Evolutionary conservation across 2,113 vertebrate genomes (phyloP).

Genomic region (Columba livia): DNA sequence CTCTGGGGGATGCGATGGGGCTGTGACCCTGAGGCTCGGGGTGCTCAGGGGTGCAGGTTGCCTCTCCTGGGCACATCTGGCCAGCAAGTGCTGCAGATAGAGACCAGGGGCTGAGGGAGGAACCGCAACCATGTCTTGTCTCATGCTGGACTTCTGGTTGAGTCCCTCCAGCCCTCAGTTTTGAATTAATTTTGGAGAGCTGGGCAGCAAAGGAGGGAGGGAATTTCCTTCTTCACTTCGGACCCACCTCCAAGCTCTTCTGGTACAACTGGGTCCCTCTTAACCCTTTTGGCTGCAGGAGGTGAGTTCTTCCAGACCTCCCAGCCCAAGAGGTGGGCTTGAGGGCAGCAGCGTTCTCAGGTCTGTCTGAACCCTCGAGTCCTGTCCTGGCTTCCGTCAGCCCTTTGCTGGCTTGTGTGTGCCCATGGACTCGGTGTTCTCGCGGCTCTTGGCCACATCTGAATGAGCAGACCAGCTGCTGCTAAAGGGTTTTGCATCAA

Average conservation of each 20-base stretch:
- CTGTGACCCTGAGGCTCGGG: background rate
- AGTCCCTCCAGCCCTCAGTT: background rate
- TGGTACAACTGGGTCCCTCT: background rate
- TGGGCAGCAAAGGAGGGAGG: background rate
- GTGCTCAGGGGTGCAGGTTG: background rate
- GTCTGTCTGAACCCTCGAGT: background rate
- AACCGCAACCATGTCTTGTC: background rate
- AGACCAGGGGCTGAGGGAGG: background rate
- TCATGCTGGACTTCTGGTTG: background rate
- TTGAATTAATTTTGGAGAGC: background rate
- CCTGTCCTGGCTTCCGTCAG: background rate
- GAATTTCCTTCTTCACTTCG: background rate
- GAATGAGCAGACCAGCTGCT: background rate
- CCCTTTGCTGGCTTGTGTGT: background rate
- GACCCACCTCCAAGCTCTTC: background rate
- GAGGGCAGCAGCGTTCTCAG: background rate
- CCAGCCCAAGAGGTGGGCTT: background rate
- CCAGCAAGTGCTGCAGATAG: background rate
- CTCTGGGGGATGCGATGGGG: background rate
- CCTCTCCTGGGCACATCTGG: background rate
- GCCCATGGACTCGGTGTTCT: background rate
- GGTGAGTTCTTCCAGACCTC: background rate
- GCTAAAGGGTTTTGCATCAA: background rate
- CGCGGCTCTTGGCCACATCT: background rate
- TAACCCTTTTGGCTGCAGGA: background rate